Evolutionary conservation across 2,113 vertebrate species (phyloP), one percentile per base, ranked within the genome.

Genomic region (Microcebus ravelobensis): DNA sequence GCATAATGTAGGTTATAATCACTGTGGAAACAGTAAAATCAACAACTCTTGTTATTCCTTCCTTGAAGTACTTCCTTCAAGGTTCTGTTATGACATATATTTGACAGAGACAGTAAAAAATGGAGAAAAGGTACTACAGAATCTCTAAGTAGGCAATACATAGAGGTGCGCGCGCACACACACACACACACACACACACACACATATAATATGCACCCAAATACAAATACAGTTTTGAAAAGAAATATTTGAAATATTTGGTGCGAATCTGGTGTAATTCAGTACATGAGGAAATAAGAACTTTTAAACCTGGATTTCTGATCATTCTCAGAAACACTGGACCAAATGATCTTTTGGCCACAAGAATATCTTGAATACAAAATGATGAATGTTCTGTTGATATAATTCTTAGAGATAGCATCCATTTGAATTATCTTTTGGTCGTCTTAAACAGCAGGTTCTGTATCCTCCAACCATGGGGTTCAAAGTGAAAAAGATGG

Each of bases 31-130:
- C 7, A 77, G 42, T 63, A 27, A 95, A 94, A 74, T 61, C 80
- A 48, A 83, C 48, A 71, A 77, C 71, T 93, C 93, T 42, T 89
- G 39, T 92, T 67, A 63, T 71, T 79, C 18, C 61, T 93, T 96
- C 39, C 20, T 88, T 80, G 36, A 71, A 93, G 67, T 70, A 65
- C 9, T 25, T 6, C 25, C 21, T 61, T 80, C 31, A 39, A 0
- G 73, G 21, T 86, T 88, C 63, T 85, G 91, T 92, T 52, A 70
- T 88, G 73, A 82, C 68, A 86, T 77, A 67, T 17, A 92, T 89
- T 92, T 86, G 61, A 87, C 61, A 88, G 27, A 76, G 5, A 81
- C 29, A 55, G 9, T 81, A 55, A 87, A 88, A 67, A 55, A 17
- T 74, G 36, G 0, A 14, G 4, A 36, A 74, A 45, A 79, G 8